A percentile compares a stretch with the other conserved stretches of the same genome.
Evolutionary conservation across 2,113 vertebrate genomes (phyloP).

Genomic region (Microcebus griseorufus): DNA sequence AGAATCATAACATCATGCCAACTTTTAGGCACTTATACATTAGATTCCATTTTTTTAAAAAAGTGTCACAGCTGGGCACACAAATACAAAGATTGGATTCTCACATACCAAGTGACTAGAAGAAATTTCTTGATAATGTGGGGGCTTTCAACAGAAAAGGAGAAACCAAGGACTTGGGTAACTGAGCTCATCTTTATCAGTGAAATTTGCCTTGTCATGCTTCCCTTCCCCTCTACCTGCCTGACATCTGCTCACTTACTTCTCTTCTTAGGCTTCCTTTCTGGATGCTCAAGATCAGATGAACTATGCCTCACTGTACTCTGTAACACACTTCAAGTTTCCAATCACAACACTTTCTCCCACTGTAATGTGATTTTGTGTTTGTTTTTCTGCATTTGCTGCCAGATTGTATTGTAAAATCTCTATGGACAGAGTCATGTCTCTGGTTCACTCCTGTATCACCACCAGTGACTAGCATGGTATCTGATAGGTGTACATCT

Average conservation of each 20-base stretch:
- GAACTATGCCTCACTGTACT: not conserved
- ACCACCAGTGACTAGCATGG: not conserved
- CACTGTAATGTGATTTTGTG: not conserved
- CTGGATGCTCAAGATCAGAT: not conserved
- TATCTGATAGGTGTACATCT: not conserved
- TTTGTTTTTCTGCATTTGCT: not conserved
- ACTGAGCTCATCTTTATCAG: conserved; percentile 3
- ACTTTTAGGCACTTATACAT: not conserved
- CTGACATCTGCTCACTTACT: not conserved
- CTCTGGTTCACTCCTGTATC: not conserved
- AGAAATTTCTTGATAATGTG: not conserved
- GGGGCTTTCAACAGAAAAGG: not conserved
- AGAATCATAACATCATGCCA: conserved; percentile 17
- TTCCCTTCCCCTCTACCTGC: not conserved
- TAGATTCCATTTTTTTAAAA: not conserved
- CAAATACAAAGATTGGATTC: conserved; percentile 20
- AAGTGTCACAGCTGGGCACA: not conserved
- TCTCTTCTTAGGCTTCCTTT: not conserved
- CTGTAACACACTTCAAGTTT: not conserved
- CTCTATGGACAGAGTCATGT: not conserved
- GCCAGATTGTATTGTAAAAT: not conserved
- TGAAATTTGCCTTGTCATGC: not conserved
- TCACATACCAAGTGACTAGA: not conserved
- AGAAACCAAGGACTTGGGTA: not conserved
- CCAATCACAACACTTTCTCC: not conserved